Conservation (phyloP, 1,140 invertebrate genomes). For the Saccostrea cuccullata region DNA sequence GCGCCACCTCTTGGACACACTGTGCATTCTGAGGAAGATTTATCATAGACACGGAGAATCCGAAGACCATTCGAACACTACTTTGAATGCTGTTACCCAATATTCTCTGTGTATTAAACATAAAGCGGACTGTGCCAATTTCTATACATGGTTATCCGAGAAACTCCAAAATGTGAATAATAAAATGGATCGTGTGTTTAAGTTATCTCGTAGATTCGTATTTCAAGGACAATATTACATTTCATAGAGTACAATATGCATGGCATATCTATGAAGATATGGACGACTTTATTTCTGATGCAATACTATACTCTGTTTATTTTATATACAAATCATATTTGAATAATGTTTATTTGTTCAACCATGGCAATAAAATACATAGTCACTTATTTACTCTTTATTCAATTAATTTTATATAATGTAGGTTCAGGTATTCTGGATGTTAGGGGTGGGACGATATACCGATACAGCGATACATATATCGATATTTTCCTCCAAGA, state of each 20-base stretch:
- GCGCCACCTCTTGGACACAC: not conserved
- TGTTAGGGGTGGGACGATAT: too few relatives aligned
- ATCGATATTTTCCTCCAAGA: too few relatives aligned
- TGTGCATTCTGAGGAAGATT: slow-evolving; percentile 15
- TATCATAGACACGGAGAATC: not conserved
- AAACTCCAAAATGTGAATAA: slow-evolving; percentile 5
- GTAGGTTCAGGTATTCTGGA: too few relatives aligned
- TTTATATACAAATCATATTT: too few relatives aligned
- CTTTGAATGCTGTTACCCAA: not conserved
- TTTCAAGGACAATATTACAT: not conserved
- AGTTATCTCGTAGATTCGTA: not conserved
- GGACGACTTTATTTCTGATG: too few relatives aligned
- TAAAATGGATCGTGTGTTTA: not conserved
- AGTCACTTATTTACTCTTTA: too few relatives aligned
- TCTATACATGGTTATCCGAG: not conserved
- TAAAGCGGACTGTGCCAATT: not conserved
- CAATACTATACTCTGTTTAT: too few relatives aligned
- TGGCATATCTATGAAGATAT: too few relatives aligned
- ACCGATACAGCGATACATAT: too few relatives aligned
- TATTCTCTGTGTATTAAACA: slow-evolving; percentile 9
- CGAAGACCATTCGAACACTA: not conserved
- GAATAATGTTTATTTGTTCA: too few relatives aligned
- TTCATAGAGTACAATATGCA: not conserved
- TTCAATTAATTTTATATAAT: too few relatives aligned
- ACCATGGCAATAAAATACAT: too few relatives aligned